Evolutionary conservation across 2,888 invertebrate genomes (phyloP), one percentile per base, ranked within the genome.

Genomic region (Allygus modestus): DNA sequence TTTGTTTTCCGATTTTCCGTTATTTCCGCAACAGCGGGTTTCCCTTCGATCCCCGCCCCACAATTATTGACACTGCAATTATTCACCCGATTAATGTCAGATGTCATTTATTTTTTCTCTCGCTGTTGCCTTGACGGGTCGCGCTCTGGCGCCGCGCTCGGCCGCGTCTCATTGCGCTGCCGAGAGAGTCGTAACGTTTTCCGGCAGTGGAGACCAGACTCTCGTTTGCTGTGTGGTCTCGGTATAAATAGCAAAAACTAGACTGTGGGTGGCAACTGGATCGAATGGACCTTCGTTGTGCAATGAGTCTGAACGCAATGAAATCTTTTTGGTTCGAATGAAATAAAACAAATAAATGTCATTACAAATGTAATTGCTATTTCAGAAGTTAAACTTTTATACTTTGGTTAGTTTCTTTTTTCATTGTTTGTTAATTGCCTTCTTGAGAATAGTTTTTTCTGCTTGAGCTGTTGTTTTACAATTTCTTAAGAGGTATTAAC

Each of bases 1-100:
- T 46, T 77, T 77, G 77, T 77, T 28, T 77, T n/a, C 51, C 51
- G 51, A 77, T 77, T 77, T 77, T 77, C 77, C 51, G 77, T 51
- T 75, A 75, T 75, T 77, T 77, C 51, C 77, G 51, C 51, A 17
- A 33, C 37, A 17, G 9, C 1, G 28, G 12, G 11, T 77, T 51
- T 46, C 43, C 2, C 23, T 9, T 31, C 46, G 51, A 15, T 69
- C 69, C 37, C 77, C 51, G 46, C 26, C 75, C 28, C 46, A 41
- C 77, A 51, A 77, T 77, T 77, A 77, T 77, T 46, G 46, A 51
- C 28, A 28, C 26, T 51, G 51, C 77, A 77, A 77, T 77, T 77
- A 77, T 51, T 51, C 46, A 46, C 12, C 46, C 46, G 73, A 73
- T 73, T 77, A 77, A 51, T 51, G 77, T 77, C 77, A 77, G 77